phyloP scores from a whole-genome alignment of 2,797 vertebrate genomes.

The Urosaurus nigricauda region DNA sequence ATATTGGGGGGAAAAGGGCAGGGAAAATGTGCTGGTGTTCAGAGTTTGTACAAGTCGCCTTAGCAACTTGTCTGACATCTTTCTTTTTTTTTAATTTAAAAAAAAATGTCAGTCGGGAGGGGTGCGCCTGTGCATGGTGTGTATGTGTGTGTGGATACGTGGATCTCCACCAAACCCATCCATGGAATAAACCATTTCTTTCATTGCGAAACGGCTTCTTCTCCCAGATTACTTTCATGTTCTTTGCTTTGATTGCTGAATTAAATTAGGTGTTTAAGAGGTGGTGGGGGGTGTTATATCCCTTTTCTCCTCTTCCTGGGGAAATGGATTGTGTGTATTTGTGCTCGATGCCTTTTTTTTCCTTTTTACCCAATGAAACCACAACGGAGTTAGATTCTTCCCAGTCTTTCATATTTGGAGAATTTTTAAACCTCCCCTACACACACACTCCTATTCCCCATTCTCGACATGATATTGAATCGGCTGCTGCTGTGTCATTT shows the following conservation, averaged over 20 bases:
- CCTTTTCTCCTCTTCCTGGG: not conserved
- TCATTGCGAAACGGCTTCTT: slow-evolving; percentile 40
- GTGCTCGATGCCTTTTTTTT: slow-evolving; percentile 51
- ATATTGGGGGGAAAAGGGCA: slow-evolving; percentile 82
- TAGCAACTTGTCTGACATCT: slow-evolving; percentile 82
- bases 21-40: slow-evolving; percentile 75
- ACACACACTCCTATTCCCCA: slow-evolving; percentile 27
- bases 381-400: slow-evolving; percentile 70
- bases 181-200: slow-evolving; percentile 58
- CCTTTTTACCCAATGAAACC: slow-evolving; percentile 52
- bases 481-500: slow-evolving; percentile 55
- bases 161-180: slow-evolving; percentile 62
- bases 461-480: slow-evolving; percentile 67
- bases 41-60: slow-evolving; percentile 82
- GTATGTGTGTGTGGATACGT: not conserved
- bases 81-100: slow-evolving; percentile 61
- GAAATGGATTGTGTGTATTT: not conserved
- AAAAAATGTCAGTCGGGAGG: slow-evolving; percentile 1
- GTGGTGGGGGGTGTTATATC: not conserved
- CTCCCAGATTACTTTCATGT: slow-evolving; percentile 39
- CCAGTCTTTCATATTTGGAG: slow-evolving; percentile 72
- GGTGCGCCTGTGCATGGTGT: not conserved
- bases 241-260: slow-evolving; percentile 56
- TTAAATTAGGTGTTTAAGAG: slow-evolving; percentile 23
- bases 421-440: slow-evolving; percentile 35